Evolutionary conservation across 2,113 vertebrate species (phyloP).

Genomic region (Toxotes jaculatrix): DNA sequence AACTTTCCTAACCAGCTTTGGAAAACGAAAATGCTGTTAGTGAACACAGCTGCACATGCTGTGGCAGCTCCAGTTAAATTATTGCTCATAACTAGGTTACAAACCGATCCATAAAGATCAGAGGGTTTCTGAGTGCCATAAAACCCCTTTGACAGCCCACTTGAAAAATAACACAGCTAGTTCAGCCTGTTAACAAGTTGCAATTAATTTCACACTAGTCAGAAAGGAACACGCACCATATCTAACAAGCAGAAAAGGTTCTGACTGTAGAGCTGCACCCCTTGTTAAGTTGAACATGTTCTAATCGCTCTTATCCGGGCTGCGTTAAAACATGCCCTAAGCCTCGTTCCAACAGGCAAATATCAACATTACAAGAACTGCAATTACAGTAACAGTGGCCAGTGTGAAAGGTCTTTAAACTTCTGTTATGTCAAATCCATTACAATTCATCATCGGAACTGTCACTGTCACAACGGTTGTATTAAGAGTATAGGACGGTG

Average conservation of each 20-base stretch:
- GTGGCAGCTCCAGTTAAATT: constrained; percentile 1
- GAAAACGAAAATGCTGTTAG: constrained; percentile 18
- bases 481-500: constrained; percentile 1
- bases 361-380: constrained; percentile 3
- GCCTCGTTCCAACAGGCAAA: neutral
- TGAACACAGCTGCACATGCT: constrained; percentile 8
- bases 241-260: constrained; percentile 31
- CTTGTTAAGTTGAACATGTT: constrained; percentile 34
- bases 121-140: neutral
- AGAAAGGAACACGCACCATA: neutral
- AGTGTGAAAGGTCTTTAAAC: neutral
- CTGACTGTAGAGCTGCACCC: neutral
- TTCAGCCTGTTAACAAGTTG: constrained; percentile 23
- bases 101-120: constrained; percentile 26
- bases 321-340: neutral
- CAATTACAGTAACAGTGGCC: constrained; percentile 6
- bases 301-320: neutral
- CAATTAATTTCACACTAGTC: constrained; percentile 50
- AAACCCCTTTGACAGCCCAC: neutral
- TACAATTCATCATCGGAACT: constrained; percentile 4
- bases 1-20: constrained; percentile 18
- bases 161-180: neutral
- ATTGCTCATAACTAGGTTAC: constrained; percentile 10
- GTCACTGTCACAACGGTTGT: neutral
- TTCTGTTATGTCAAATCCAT: constrained; percentile 6